Conservation (phyloP, 2,113 vertebrate genomes). For the Megaleporinus macrocephalus region DNA sequence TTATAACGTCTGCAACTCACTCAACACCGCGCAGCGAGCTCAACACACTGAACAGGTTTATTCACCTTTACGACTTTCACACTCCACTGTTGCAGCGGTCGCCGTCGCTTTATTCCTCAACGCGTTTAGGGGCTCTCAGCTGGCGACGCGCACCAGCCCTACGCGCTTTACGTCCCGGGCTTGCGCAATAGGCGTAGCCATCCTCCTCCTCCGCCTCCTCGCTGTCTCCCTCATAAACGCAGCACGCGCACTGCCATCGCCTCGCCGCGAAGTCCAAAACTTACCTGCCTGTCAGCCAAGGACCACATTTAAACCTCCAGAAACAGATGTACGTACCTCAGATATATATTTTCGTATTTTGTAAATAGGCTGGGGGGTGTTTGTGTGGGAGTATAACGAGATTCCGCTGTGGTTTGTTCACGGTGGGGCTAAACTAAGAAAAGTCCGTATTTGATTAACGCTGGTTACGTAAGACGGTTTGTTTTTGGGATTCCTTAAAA, state of each 20-base stretch:
- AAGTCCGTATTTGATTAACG: no score
- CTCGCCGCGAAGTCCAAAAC: no score
- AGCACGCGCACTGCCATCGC: neutral
- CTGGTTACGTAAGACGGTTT: no score
- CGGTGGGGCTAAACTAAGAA: no score
- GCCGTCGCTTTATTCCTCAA: conserved; percentile 40
- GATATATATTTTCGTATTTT: neutral
- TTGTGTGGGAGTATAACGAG: no score
- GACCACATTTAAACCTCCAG: conserved; percentile 23
- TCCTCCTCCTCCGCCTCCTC: conserved; percentile 2
- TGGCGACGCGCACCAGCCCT: neutral
- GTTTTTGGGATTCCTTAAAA: no score
- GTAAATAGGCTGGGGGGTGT: no score
- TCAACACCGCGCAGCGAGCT: no score
- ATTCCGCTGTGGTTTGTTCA: no score
- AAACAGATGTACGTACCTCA: conserved; percentile 55
- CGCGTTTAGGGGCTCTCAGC: neutral
- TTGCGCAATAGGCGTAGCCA: conserved; percentile 17
- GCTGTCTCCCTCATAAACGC: neutral
- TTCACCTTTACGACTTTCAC: conserved; percentile 9
- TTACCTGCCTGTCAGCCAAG: conserved; percentile 8
- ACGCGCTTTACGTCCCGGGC: neutral
- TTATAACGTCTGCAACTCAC: no score
- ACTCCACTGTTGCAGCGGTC: neutral
- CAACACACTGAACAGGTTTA: neutral